Base-by-base conservation (phyloP, 2,888 invertebrate genomes). In the Mimachlamys varia region DNA sequence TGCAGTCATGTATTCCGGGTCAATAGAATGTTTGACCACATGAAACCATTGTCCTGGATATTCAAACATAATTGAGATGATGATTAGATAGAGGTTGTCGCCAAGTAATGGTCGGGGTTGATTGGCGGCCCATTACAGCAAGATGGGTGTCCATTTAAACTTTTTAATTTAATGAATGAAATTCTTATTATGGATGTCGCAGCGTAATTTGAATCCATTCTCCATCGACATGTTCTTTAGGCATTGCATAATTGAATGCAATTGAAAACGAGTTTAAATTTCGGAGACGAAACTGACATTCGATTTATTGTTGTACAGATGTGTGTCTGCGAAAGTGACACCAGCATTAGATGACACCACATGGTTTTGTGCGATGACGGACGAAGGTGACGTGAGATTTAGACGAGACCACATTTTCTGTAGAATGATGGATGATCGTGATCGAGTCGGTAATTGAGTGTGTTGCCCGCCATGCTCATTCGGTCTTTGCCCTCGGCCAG, bases 41-140 rank as follows among this genome's bases (percentile, higher is more conserved):
- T 76, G 76, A 76, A 76, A 76, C 76, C 76, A 76, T 76, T 76
- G 76, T 76, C 76, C 76, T 76, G 76, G 76, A 76, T 76, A 76
- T 33, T 76, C 76, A 76, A 76, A 76, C 76, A 76, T 76, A 76
- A 76, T 76, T 12, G 76, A 13, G 76, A 76, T 33, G 76, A 76
- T 76, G 76, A 76, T 76, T 76, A 33, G 76, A 76, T 76, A 27
- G 33, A 76, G 76, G 33, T 76, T 76, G 76, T 76, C 12, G 27
- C 76, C 76, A 76, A 27, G 76, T 76, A 12, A 76, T 76, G 76
- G 76, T 76, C 33, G 76, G 33, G 33, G 27, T 76, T 76, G 76
- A 76, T 76, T 33, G 76, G 33, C 76, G 22, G 76, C 12, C 76
- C 76, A 76, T 76, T 76, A 76, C 76, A 76, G 33, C 76, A 76